Conservation (phyloP, 2,888 invertebrate genomes). For the Nipponacmea schrenckii region DNA sequence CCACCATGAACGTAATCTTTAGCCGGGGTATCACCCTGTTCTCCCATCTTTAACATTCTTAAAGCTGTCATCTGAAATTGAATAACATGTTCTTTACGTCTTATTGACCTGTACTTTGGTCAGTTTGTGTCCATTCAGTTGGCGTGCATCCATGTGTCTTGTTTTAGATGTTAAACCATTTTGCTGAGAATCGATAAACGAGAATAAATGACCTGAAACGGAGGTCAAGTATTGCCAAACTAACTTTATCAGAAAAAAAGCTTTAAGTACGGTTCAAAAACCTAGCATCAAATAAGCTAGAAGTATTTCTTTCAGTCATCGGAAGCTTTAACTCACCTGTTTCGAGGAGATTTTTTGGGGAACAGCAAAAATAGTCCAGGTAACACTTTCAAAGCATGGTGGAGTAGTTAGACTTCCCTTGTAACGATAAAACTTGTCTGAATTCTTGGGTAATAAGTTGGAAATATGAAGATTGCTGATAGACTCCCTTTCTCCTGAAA, state of each 20-base stretch:
- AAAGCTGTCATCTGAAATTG: conserved; percentile 5
- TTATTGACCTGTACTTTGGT: background rate
- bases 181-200: too few relatives aligned
- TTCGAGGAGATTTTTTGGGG: conserved; percentile 39
- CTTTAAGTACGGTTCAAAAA: too few relatives aligned
- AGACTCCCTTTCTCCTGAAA: conserved; percentile 13
- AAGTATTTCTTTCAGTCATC: too few relatives aligned
- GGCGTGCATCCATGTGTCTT: too few relatives aligned
- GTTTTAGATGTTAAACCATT: too few relatives aligned
- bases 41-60: background rate
- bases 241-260: too few relatives aligned
- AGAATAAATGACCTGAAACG: too few relatives aligned
- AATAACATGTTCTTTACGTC: background rate
- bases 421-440: conserved; percentile 51
- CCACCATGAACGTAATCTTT: background rate
- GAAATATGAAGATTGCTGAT: conserved; percentile 11
- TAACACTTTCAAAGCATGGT: conserved; percentile 54
- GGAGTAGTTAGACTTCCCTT: conserved; percentile 57
- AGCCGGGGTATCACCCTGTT: background rate
- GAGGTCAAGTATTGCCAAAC: too few relatives aligned
- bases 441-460: conserved; percentile 24
- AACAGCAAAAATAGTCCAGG: conserved; percentile 54
- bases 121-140: too few relatives aligned
- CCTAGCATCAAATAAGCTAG: too few relatives aligned
- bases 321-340: conserved; percentile 31